Conservation (phyloP, 92 coral and sea anemone species). For the Bergia puertoricense region DNA sequence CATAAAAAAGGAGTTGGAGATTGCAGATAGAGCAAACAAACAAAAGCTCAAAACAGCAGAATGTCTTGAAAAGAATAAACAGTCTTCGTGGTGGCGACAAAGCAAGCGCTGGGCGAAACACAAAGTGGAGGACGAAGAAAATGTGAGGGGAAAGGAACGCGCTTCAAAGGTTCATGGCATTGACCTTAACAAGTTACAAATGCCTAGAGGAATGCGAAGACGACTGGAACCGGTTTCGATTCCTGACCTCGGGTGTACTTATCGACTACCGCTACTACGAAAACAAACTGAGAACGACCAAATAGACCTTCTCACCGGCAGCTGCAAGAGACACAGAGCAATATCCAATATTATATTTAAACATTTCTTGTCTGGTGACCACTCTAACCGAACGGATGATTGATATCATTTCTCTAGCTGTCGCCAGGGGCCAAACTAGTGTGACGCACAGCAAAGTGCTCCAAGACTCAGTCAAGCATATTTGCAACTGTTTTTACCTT, state of each 20-base stretch:
- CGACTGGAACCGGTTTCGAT: slow-evolving; percentile 58
- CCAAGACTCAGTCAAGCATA: neutral
- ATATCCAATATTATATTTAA: slow-evolving; percentile 33
- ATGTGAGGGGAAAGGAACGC: neutral
- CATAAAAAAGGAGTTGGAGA: slow-evolving; percentile 40
- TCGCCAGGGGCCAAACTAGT: neutral
- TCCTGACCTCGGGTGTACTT: slow-evolving; percentile 76
- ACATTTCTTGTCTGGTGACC: slow-evolving; percentile 12
- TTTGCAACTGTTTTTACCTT: neutral
- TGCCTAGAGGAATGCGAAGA: slow-evolving; percentile 53
- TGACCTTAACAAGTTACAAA: slow-evolving; percentile 21
- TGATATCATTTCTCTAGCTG: neutral
- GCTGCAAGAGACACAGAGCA: slow-evolving; percentile 35
- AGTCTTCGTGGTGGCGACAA: slow-evolving; percentile 61
- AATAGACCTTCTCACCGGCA: neutral
- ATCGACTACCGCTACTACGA: slow-evolving; percentile 67
- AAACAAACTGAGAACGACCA: neutral
- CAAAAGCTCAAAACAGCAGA: slow-evolving; percentile 14
- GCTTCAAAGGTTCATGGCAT: slow-evolving; percentile 4
- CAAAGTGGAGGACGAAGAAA: slow-evolving; percentile 28
- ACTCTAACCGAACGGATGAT: neutral
- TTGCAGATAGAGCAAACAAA: slow-evolving; percentile 34
- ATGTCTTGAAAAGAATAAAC: slow-evolving; percentile 17
- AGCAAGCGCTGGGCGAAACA: slow-evolving; percentile 81
- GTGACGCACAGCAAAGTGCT: neutral